These are phyloP conservation scores for Nasonia giraulti DNA, from an alignment of 1,140 invertebrate genomes.

Conservation along the genomic window DNA sequence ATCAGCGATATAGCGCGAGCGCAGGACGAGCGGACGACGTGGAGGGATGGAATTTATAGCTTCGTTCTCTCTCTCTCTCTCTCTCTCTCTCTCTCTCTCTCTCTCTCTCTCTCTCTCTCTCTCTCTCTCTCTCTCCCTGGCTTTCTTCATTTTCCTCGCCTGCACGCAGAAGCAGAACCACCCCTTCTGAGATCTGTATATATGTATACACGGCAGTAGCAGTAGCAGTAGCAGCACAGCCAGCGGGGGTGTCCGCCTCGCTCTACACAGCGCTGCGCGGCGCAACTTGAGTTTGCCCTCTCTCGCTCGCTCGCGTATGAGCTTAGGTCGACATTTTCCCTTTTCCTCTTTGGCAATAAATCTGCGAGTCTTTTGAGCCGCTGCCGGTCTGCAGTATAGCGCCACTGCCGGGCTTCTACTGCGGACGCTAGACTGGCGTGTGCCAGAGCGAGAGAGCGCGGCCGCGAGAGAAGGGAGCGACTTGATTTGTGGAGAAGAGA, in stretches of 20 bases:
- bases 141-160: slow-evolving; percentile 56
- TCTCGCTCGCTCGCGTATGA: slow-evolving; percentile 72
- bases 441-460: not conserved
- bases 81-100: slow-evolving; percentile 67
- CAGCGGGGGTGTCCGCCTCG: slow-evolving; percentile 45
- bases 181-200: slow-evolving; percentile 11
- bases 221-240: not conserved
- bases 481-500: slow-evolving; percentile 4
- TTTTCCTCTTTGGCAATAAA: slow-evolving; percentile 72
- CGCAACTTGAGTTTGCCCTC: slow-evolving; percentile 50
- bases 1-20: slow-evolving; percentile 73
- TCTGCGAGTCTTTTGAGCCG: slow-evolving; percentile 73
- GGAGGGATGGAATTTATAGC: slow-evolving; percentile 74
- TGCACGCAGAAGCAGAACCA: slow-evolving; percentile 36
- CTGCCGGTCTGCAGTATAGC: slow-evolving; percentile 23
- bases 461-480: not conserved
- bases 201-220: not conserved
- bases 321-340: slow-evolving; percentile 75
- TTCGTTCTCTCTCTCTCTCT: slow-evolving; percentile 70
- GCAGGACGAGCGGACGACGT: slow-evolving; percentile 66
- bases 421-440: slow-evolving; percentile 20
- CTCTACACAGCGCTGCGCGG: slow-evolving; percentile 46
- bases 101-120: slow-evolving; percentile 65
- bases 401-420: not conserved
- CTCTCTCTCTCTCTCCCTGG: slow-evolving; percentile 65